Evolutionary conservation across 2,113 vertebrate genomes (phyloP).

Genomic region (Alectura lathami): DNA sequence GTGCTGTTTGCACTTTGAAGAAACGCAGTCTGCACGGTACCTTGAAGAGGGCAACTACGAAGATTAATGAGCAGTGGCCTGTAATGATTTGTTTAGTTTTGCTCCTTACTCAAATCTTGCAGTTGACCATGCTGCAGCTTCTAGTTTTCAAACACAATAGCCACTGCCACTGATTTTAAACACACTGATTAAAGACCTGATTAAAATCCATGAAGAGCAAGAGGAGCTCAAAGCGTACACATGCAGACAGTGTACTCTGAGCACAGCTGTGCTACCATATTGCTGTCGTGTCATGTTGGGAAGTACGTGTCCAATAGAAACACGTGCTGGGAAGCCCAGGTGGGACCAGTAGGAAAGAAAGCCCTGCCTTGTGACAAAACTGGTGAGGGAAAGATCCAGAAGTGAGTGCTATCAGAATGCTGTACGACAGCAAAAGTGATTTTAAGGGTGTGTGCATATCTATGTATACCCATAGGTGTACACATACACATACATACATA

Average conservation of each 20-base stretch:
- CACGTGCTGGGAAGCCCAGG: not conserved
- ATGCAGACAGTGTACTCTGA: not conserved
- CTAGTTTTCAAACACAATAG: not conserved
- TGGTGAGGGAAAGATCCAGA: not conserved
- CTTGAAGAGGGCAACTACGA: not conserved
- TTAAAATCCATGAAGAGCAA: not conserved
- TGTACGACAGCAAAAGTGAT: not conserved
- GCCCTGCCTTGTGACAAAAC: not conserved
- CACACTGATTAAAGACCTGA: not conserved
- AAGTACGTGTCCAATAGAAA: not conserved
- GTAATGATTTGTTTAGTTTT: not conserved
- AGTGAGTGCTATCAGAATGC: not conserved
- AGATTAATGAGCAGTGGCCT: not conserved
- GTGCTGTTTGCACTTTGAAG: not conserved
- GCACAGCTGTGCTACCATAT: not conserved
- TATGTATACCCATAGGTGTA: not conserved
- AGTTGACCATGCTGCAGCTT: not conserved
- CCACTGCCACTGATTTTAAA: not conserved
- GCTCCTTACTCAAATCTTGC: not conserved
- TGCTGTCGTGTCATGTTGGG: not conserved
- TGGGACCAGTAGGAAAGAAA: not conserved
- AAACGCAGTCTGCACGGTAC: not conserved
- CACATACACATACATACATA: not conserved
- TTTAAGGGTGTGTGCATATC: not conserved
- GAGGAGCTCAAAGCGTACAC: not conserved